Base-by-base conservation (phyloP, 2,113 vertebrate genomes). In the Cepphus grylle region DNA sequence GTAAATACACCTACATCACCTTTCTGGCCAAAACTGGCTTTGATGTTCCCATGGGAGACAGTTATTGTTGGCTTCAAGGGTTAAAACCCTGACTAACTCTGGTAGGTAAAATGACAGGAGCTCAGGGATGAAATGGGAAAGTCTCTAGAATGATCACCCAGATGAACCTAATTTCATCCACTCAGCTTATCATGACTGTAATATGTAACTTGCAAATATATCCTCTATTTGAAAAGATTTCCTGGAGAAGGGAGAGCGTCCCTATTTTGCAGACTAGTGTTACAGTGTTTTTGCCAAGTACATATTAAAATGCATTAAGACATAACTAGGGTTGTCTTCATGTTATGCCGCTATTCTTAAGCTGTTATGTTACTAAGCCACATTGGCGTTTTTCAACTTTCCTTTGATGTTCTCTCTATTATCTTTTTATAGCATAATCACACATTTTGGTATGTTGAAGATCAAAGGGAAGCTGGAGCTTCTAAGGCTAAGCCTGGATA, bases 371-470 rank as follows among this genome's bases (percentile, higher is more conserved):
- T 97, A 96, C 92, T 95, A 98, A 98, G 87, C 92, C 93, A 97
- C 80, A 93, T 15, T 88, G 94, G 96, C 82, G 23, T 88, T 94
- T 97, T 91, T 96, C 94, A 96, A 83, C 83, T 92, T 97, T 23
- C 95, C 97, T 95, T 88, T 97, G 96, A 97, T 93, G 96, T 96
- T 94, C 93, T 89, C 95, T 96, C 95, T 95, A 96, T 98, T 97
- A 98, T 96, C 94, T 97, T 98, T 97, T 98, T 96, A 96, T 88
- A 97, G 96, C 85, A 98, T 88, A 97, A 97, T 96, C 96, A 96
- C 96, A 98, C 94, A 96, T 97, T 98, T 98, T 96, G 93, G 94
- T 97, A 97, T 97, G 96, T 96, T 23, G 91, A 76, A 95, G 97
- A 97, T 97, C 97, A 98, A 98, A 97, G 97, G 93, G 74, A 98